Percentiles rank a stretch among this genome's conserved stretches.
Evolutionary conservation across 23 tunicate species (phyloP).

Genomic region (Ascidia mentula): DNA sequence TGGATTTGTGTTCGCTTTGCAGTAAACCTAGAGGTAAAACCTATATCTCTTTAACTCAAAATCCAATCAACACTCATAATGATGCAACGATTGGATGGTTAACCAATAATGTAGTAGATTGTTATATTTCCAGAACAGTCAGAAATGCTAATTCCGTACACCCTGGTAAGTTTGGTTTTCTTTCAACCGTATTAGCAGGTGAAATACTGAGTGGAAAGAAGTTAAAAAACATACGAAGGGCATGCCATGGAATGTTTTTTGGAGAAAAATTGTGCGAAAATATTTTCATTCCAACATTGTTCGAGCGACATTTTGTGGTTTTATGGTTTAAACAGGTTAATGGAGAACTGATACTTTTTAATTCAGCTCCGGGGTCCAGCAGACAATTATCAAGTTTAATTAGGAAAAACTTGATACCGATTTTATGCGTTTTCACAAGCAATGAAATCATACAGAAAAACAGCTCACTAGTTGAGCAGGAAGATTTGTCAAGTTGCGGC

Average conservation of each 20-base stretch:
- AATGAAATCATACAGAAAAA: too few species aligned
- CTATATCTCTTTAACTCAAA: neutral
- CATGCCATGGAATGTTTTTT: neutral
- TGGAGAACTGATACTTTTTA: neutral
- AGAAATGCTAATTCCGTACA: neutral
- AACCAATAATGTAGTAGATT: neutral
- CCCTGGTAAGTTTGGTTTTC: neutral
- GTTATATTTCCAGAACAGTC: neutral
- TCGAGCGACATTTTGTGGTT: neutral
- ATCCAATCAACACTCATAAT: neutral
- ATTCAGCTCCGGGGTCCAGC: neutral
- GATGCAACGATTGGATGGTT: neutral
- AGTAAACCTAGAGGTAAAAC: neutral
- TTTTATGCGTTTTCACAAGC: neutral
- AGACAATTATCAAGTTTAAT: too few species aligned
- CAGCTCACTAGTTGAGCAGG: neutral
- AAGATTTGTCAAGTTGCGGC: neutral
- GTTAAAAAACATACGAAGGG: neutral
- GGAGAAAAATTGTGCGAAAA: neutral
- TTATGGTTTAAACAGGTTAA: neutral
- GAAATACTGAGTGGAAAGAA: neutral
- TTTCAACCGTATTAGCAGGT: neutral
- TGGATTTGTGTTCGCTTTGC: neutral
- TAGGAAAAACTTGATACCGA: neutral
- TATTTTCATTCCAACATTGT: neutral